Base-by-base conservation (phyloP, 2,888 invertebrate species). In the Pocota personata region DNA sequence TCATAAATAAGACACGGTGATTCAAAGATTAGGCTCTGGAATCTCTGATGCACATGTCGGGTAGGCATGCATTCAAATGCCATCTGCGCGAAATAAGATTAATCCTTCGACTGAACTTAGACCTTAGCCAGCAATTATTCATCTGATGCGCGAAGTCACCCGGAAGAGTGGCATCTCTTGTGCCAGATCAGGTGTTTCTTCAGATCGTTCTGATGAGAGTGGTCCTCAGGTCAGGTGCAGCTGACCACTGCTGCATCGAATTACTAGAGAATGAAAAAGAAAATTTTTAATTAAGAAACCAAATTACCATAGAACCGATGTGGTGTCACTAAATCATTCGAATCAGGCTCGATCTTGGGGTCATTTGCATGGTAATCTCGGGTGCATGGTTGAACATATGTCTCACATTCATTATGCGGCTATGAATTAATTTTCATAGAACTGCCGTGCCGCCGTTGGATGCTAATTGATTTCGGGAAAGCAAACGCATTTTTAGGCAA, bases 1-100 rank as follows among this genome's bases (percentile, higher is more conserved):
- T 82, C 86, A 86, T 86, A 86, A 86, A 86, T 82, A 86, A 86
- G 76, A 71, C 82, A 72, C 50, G 72, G 62, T 52, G 86, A 76
- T 86, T 37, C 46, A 60, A 32, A 71, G 86, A 86, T 80, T 82
- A 80, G 71, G 73, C 32, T 35, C 58, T 60, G 67, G 64, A 66
- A 79, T 66, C 62, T 58, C 66, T 27, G 8, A 32, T 67, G 67
- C 69, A 55, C 79, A 57, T 46, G 48, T 48, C 24, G 3, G 16
- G 2, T 69, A 19, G n/a, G 35, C 35, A 48, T 52, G 73, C 79
- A 73, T 83, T 75, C 80, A 62, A 72, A 50, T 82, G 76, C 82
- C 86, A 86, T 86, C 82, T 86, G 86, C 43, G 64, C 37, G 67
- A 52, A 72, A 86, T 76, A 77, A 82, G 75, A 86, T 86, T 77